Evolutionary conservation across 2,888 invertebrate genomes (phyloP), one percentile per base, ranked within the genome.

Genomic region (Ferdinandea cuprea): DNA sequence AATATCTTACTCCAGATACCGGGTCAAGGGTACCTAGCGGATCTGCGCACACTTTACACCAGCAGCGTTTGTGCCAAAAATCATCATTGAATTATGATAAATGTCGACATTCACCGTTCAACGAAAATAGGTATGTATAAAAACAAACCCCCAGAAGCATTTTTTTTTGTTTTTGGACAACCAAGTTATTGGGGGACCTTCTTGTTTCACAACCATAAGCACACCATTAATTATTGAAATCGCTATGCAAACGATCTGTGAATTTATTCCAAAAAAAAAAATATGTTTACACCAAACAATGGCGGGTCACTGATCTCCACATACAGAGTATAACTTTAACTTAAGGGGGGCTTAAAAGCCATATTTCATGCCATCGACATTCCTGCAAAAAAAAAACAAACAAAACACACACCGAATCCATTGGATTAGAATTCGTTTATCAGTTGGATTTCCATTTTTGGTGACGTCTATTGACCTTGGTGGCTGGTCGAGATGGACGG

Each of bases 281-380:
- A 50, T 52, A 40, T 48, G 37, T 40, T n/a, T n/a, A n/a, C n/a
- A 35, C 17, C 46, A 48, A 35, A 35, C 35, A 46, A 46, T 15
- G n/a, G 52, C 13, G 21, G 69, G 69, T 69, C 69, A 58, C 17
- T 69, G 69, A 58, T 69, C 69, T 48, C 58, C 21, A 54, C 5
- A 25, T n/a, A 15, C 42, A 32, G n/a, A n/a, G n/a, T 46, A 35
- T 63, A 35, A 15, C 35, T 50, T 11, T 21, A 61, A n/a, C 21
- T 35, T 32, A 21, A n/a, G 13, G 15, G 25, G 15, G 15, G 40
- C 7, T n/a, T 35, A 35, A 21, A 13, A 25, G 8, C 9, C 13
- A 15, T 5, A 28, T n/a, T n/a, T 25, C 15, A 35, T 25, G 13
- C 9, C 15, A 6, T 11, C 17, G 5, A 32, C 19, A 21, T 25